Base-by-base conservation (phyloP, 1,140 invertebrate genomes). In the Diabrotica virgifera region DNA sequence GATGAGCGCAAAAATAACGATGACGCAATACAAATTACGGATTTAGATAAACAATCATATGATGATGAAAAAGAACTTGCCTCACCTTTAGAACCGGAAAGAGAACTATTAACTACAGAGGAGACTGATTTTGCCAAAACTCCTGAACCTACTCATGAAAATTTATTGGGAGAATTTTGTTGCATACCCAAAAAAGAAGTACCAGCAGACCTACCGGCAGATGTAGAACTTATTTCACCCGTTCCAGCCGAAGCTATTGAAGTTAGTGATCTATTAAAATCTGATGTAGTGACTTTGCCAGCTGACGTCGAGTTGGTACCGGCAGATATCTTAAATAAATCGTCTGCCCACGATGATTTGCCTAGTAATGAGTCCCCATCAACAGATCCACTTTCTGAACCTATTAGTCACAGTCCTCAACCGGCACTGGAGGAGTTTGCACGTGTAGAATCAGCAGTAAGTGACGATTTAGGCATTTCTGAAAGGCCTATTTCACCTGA, bases 41-140 rank as follows among this genome's bases (percentile, higher is more conserved):
- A 74, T 59, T 63, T 76, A 46, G 74, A 76, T 64, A 73, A 68
- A 64, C 59, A 63, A 52, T 59, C 59, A 5, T 65, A 74, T 53
- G 71, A 72, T 53, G 72, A 75, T 46, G 73, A 73, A 46, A 76
- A 76, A 60, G 71, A 71, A 60, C 50, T 74, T 46, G 69, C 67
- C 9, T 73, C 70, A 7, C 71, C 71, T 0, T 40, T 70, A 10
- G 71, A 70, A 51, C 64, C 70, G 6, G 64, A 69, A 24, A 62
- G 69, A 12, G 64, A 65, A 55, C 55, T 61, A 11, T 50, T 14
- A 13, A 14, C 55, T 5, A 38, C 37, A 12, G 35, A 38, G 35
- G 60, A 71, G 38, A 62, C 60, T 58, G 68, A 70, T 54, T 60
- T 73, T 14, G 37, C 68, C 9, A 67, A 69, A 50, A 70, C 69